Evolutionary conservation across 2,888 invertebrate species (phyloP).

Genomic region (Ceraclea dissimilis): DNA sequence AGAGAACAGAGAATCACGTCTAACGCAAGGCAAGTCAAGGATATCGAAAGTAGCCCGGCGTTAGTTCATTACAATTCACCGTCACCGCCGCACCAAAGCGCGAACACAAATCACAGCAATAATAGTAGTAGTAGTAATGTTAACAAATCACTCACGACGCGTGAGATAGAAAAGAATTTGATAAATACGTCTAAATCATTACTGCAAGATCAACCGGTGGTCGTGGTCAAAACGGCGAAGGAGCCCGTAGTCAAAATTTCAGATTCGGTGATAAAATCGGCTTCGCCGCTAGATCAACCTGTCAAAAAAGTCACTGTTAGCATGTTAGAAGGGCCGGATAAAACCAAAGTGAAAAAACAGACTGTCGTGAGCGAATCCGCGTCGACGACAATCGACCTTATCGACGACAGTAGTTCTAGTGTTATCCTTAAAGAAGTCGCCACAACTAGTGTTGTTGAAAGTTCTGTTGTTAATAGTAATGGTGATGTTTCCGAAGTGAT

Average conservation of each 20-base stretch:
- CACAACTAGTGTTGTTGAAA: conserved; percentile 3
- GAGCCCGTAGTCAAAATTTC: conserved; percentile 30
- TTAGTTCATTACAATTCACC: conserved; percentile 16
- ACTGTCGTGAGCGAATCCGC: not conserved
- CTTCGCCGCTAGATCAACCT: conserved; percentile 35
- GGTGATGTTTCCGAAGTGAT: conserved; percentile 13
- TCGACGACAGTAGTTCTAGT: not conserved
- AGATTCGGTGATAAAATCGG: no score
- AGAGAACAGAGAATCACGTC: conserved; percentile 15
- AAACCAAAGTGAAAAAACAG: conserved; percentile 26
- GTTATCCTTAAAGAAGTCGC: conserved; percentile 12
- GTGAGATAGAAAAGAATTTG: conserved; percentile 61
- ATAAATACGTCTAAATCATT: conserved; percentile 57
- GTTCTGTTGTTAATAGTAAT: conserved; percentile 13
- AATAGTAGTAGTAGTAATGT: no score
- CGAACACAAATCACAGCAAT: conserved; percentile 14
- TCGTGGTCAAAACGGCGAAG: conserved; percentile 31
- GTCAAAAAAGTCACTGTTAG: conserved; percentile 40
- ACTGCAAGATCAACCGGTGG: conserved; percentile 3
- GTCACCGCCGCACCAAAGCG: conserved; percentile 27
- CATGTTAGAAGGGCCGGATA: conserved; percentile 28
- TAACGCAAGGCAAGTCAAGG: conserved; percentile 22
- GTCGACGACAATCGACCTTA: not conserved
- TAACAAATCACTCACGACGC: conserved; percentile 43
- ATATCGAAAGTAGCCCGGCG: conserved; percentile 14